A percentile compares a stretch with the other conserved stretches of the same genome.
Conservation (phyloP, 2,888 invertebrate species). For the Watsonalla binaria region DNA sequence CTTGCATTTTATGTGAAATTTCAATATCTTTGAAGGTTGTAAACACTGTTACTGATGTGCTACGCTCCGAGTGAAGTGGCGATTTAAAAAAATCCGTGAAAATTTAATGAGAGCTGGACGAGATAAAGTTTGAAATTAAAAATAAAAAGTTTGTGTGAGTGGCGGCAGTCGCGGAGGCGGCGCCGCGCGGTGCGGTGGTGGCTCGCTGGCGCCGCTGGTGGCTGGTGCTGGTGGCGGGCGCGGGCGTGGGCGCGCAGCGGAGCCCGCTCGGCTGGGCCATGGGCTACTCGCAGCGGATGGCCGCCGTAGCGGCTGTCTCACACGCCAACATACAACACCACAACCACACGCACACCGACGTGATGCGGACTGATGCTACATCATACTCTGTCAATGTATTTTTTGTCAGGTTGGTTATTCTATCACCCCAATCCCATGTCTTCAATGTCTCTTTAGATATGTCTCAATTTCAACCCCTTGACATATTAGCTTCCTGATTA, state of each 20-base stretch:
- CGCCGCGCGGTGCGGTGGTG: constrained; percentile 57
- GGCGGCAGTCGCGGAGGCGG: constrained; percentile 55
- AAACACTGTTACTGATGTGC: constrained; percentile 51
- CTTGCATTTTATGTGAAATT: constrained; percentile 1
- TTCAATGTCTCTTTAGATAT: no score
- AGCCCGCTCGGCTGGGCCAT: constrained; percentile 80
- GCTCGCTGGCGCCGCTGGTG: constrained; percentile 60
- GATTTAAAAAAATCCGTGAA: constrained; percentile 20
- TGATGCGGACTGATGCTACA: constrained; percentile 50
- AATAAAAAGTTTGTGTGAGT: constrained; percentile 18
- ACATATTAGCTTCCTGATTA: no score
- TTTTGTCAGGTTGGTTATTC: constrained; percentile 84
- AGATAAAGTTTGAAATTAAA: constrained; percentile 12
- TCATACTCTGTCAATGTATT: constrained; percentile 80
- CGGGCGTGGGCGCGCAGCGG: constrained; percentile 58
- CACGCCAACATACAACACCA: constrained; percentile 58
- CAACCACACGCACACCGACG: constrained; percentile 68
- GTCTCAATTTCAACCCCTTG: no score
- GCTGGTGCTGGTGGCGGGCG: constrained; percentile 56
- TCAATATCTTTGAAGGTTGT: constrained; percentile 10
- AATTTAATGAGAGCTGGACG: constrained; percentile 6
- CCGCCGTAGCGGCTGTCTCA: constrained; percentile 74
- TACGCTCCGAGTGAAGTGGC: constrained; percentile 17
- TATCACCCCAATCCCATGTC: no score
- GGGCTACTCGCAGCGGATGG: constrained; percentile 82